Evolutionary conservation across 2,888 invertebrate species (phyloP), one percentile per base, ranked within the genome.

Genomic region (Brenthis daphne): DNA sequence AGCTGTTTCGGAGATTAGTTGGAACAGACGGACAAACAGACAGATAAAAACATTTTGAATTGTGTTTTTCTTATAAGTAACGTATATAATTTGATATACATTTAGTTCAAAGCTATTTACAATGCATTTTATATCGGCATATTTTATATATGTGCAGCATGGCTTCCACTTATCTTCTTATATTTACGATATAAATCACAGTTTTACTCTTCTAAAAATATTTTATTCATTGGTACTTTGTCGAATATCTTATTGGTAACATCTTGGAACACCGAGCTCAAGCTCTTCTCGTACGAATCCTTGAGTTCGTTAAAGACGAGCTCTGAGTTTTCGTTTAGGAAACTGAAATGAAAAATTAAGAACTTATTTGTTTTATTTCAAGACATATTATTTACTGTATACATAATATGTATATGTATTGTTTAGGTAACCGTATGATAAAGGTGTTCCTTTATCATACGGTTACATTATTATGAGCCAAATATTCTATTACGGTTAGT

Each of bases 281-380:
- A 94, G 12, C 95, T 94, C 69, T 94, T 94, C 76, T 96, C 95
- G 82, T 96, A 96, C 0, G 95, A 94, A 0, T 91, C 90, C 79
- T 95, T 95, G 47, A 96, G 83, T 78, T 95, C 95, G 75, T 94
- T 94, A 84, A 95, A 95, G 1, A 96, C 94, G 0, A 94, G 84
- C 33, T 95, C 94, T 60, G 95, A 94, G 79, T 96, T 95, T 50
- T 95, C 94, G 79, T 95, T 95, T n/a, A 96, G 84, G 82, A 96
- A 95, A 24, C 92, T 92, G 85, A 5, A 85, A 86, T 63, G 20
- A 66, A 57, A 3, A 68, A 12, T 20, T 20, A 20, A 20, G 20
- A 1, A 20, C 20, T 20, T 29, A 4, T 0, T 29, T 29, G 5
- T 37, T 57, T 33, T 43, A 13, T 48, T 12, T 47, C 0, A 29